Conservation (phyloP, 2,113 vertebrate species). For the Morone chrysops region DNA sequence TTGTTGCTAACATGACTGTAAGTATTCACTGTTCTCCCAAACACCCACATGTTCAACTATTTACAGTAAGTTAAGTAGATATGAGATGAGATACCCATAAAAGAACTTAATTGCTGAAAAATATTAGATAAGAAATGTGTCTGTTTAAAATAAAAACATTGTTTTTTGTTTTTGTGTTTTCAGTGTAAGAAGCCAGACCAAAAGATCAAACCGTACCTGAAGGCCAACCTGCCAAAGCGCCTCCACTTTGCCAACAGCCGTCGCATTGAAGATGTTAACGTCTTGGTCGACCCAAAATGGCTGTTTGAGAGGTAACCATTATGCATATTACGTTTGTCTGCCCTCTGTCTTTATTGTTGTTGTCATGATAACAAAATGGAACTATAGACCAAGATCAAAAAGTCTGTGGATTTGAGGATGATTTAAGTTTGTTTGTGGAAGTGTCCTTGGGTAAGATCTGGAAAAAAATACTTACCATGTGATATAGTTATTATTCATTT, state of each 20-base stretch:
- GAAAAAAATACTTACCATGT: too few relatives aligned
- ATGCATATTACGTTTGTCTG: background rate
- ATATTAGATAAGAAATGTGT: too few relatives aligned
- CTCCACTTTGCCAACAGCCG: constrained; percentile 84
- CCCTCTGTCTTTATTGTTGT: too few relatives aligned
- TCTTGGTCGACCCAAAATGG: constrained; percentile 82
- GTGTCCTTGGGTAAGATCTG: too few relatives aligned
- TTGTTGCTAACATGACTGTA: constrained; percentile 84
- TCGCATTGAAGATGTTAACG: constrained; percentile 83
- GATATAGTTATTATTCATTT: too few relatives aligned
- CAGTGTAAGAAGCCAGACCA: constrained; percentile 82
- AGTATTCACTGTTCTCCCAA: constrained; percentile 21
- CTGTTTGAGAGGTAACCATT: constrained; percentile 81
- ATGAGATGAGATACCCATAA: too few relatives aligned
- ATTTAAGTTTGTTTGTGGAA: too few relatives aligned
- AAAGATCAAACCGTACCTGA: constrained; percentile 83
- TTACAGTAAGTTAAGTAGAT: too few relatives aligned
- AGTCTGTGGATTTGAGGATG: too few relatives aligned
- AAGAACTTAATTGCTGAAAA: background rate
- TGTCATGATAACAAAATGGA: too few relatives aligned
- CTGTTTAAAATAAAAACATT: too few relatives aligned
- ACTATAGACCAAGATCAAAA: too few relatives aligned
- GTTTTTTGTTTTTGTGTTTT: background rate
- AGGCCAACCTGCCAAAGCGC: constrained; percentile 83
- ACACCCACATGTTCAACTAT: background rate